phyloP scores from a whole-genome alignment of 1,140 invertebrate species.

The Bombus ignitus region DNA sequence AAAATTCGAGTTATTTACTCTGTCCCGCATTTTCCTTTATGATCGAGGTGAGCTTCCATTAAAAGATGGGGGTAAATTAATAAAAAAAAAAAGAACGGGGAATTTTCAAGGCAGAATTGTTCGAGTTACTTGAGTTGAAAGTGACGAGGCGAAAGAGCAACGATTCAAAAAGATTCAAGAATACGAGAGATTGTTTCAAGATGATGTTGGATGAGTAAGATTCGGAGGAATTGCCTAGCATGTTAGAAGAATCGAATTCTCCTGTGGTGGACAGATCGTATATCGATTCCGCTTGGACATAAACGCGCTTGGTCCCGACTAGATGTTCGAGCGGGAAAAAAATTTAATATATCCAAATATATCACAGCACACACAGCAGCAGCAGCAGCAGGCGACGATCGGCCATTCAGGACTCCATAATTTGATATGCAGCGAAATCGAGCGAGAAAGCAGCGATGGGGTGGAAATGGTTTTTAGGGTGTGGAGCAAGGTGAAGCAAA shows the following conservation, averaged over 20 bases:
- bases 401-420: conserved; percentile 82
- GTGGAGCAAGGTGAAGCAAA: conserved; percentile 63
- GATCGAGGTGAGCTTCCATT: background rate
- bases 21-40: no score
- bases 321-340: conserved; percentile 68
- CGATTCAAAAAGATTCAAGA: background rate
- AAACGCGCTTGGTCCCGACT: conserved; percentile 23
- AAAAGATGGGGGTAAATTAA: background rate
- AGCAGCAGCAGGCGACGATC: conserved; percentile 80
- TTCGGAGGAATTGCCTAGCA: background rate
- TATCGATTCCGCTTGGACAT: conserved; percentile 56
- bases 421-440: conserved; percentile 81
- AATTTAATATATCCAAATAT: conserved; percentile 83
- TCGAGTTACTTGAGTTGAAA: background rate
- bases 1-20: conserved; percentile 8
- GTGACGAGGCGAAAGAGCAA: background rate
- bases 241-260: background rate
- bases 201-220: background rate
- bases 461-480: conserved; percentile 78
- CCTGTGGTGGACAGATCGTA: conserved; percentile 12
- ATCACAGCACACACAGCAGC: conserved; percentile 73
- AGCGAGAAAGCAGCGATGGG: conserved; percentile 76
- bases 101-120: background rate
- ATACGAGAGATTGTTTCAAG: background rate
- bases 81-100: no score